phyloP scores from a whole-genome alignment of 2,113 vertebrate species.

The Urocitellus parryii region DNA sequence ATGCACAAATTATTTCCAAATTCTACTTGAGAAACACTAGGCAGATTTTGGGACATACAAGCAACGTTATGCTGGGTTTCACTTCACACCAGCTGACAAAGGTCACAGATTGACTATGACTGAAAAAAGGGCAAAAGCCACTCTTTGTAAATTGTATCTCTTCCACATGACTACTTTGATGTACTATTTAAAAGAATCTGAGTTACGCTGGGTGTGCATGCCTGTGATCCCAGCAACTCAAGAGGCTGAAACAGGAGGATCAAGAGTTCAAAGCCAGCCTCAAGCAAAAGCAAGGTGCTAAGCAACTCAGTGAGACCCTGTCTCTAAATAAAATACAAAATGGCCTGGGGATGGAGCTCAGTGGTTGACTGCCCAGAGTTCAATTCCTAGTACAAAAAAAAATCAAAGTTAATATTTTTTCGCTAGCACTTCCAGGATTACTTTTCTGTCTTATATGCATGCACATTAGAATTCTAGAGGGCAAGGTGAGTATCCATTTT shows the following conservation, averaged over 20 bases:
- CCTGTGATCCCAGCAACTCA: too few species aligned
- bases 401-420: not conserved
- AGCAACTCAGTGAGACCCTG: too few species aligned
- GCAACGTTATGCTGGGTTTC: not conserved
- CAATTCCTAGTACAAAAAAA: too few species aligned
- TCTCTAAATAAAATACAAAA: too few species aligned
- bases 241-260: too few species aligned
- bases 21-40: not conserved
- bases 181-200: not conserved
- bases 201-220: not conserved
- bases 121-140: not conserved
- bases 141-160: not conserved
- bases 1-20: constrained; percentile 39
- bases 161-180: not conserved
- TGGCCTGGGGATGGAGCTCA: too few species aligned
- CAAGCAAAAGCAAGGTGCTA: too few species aligned
- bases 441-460: not conserved
- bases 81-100: not conserved
- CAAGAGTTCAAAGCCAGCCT: too few species aligned
- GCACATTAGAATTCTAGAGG: not conserved
- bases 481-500: not conserved
- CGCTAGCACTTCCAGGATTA: not conserved
- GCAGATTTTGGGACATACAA: not conserved
- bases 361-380: too few species aligned
- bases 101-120: not conserved